Evolutionary conservation across 92 coral and sea anemone species (phyloP), one percentile per base, ranked within the genome.

Genomic region (Phymanthus crucifer): DNA sequence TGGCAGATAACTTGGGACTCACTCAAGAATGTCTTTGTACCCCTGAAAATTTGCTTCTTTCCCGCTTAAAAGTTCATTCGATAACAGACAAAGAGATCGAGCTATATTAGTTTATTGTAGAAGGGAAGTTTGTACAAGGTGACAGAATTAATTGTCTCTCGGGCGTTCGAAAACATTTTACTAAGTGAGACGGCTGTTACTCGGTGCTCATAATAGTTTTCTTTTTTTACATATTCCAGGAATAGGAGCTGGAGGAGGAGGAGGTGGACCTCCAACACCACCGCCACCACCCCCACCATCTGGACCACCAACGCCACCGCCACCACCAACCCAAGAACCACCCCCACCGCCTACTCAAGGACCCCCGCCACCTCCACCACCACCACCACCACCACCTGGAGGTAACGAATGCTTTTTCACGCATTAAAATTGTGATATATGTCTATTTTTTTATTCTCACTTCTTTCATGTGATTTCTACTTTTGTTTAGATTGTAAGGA

Each of bases 301-400:
- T 3, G 32, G 23, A 16, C 24, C n/a, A 24, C 81, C 81, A 58
- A 58, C 81, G 6, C 73, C 73, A 36, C 72, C 72, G 6, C 81
- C 81, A 31, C 31, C 81, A 58, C 31, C 73, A 27, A 32, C 35
- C 5, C 18, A 13, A 36, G 54, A 38, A 40, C 81, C 81, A 75
- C 79, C 79, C 6, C 79, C 68, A 40, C 81, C 80, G 2, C 78
- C 78, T 1, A 24, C 78, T 57, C 27, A n/a, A 29, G 74, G 80
- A 24, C 61, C 45, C 18, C 80, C 81, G 38, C 72, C 81, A 61
- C 81, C 81, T 0, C 81, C 81, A 36, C 81, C 81, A n/a, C n/a
- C n/a, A n/a, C n/a, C 81, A 61, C 72, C 81, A 61, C 81, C 81
- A 8, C 81, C 81, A 36, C 81, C 81, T 61, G 68, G 68, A 61